Evolutionary conservation across 35 echinoderm and acorn worm genomes (phyloP).

Genomic region (Hemicentrotus pulcherrimus): DNA sequence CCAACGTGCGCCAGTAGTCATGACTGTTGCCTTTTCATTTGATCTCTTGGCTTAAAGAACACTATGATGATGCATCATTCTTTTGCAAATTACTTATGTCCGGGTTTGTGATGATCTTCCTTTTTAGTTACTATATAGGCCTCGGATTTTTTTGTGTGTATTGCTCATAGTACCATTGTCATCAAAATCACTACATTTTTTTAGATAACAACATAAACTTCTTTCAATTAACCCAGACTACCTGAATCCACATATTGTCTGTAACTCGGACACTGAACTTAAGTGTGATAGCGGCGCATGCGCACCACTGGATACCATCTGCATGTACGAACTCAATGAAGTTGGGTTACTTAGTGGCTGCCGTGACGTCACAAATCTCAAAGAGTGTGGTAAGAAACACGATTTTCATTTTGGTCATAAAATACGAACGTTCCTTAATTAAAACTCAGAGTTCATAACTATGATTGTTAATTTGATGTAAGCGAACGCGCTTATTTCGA

Average conservation of each 20-base stretch:
- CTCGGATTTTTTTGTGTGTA: too few relatives aligned
- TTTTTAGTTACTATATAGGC: too few relatives aligned
- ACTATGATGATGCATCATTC: too few relatives aligned
- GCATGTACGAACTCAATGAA: conserved; percentile 38
- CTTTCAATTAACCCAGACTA: not conserved
- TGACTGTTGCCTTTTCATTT: too few relatives aligned
- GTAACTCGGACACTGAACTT: not conserved
- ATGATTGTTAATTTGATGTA: not conserved
- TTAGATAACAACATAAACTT: not conserved
- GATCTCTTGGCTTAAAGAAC: too few relatives aligned
- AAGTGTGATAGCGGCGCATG: conserved; percentile 52
- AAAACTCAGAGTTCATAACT: not conserved
- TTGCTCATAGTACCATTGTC: not conserved
- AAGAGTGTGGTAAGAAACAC: conserved; percentile 45
- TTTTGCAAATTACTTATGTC: not conserved
- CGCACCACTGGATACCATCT: not conserved
- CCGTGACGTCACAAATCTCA: conserved; percentile 47
- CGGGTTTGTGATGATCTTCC: too few relatives aligned
- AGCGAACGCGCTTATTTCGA: not conserved
- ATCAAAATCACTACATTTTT: not conserved
- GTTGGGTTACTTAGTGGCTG: conserved; percentile 27
- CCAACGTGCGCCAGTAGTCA: too few relatives aligned
- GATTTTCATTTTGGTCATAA: not conserved
- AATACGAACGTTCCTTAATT: too few relatives aligned
- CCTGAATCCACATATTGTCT: not conserved